These are phyloP conservation scores for Trypoxylus dichotomus DNA, from an alignment of 1,140 invertebrate species.

Conservation along the genomic window DNA sequence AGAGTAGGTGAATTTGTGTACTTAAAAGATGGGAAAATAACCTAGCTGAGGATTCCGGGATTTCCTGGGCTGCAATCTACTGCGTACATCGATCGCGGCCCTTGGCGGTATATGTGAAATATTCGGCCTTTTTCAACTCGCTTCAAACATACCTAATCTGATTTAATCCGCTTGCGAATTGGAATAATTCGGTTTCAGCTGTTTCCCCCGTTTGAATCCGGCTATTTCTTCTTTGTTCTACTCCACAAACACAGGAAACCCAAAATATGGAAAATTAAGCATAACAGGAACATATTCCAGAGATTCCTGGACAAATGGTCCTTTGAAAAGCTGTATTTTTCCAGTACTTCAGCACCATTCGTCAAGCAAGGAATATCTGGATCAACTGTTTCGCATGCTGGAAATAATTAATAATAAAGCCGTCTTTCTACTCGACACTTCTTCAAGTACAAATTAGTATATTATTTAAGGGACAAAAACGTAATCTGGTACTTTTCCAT, in stretches of 20 bases:
- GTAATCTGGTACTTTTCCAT: too few relatives aligned
- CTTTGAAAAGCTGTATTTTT: slow-evolving; percentile 70
- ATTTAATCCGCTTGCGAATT: neutral
- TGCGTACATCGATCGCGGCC: neutral
- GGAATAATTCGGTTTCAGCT: neutral
- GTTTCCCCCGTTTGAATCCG: neutral
- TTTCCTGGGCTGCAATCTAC: neutral
- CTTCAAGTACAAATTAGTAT: too few relatives aligned
- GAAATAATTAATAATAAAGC: slow-evolving; percentile 43
- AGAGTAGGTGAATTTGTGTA: neutral
- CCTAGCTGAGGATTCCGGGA: neutral
- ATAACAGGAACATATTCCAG: slow-evolving; percentile 65
- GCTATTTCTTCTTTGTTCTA: slow-evolving; percentile 60
- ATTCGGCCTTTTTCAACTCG: neutral
- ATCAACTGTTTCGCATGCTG: slow-evolving; percentile 65
- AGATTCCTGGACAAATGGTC: slow-evolving; percentile 68
- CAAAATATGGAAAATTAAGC: slow-evolving; percentile 69
- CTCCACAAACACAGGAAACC: slow-evolving; percentile 68
- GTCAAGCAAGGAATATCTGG: slow-evolving; percentile 69
- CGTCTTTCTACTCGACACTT: too few relatives aligned
- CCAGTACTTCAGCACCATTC: slow-evolving; percentile 70
- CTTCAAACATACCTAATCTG: neutral
- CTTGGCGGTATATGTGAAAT: neutral
- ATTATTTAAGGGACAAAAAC: too few relatives aligned
- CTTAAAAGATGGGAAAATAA: neutral